phyloP scores from a whole-genome alignment of 2,888 invertebrate genomes.

The Macrophya annulata region DNA sequence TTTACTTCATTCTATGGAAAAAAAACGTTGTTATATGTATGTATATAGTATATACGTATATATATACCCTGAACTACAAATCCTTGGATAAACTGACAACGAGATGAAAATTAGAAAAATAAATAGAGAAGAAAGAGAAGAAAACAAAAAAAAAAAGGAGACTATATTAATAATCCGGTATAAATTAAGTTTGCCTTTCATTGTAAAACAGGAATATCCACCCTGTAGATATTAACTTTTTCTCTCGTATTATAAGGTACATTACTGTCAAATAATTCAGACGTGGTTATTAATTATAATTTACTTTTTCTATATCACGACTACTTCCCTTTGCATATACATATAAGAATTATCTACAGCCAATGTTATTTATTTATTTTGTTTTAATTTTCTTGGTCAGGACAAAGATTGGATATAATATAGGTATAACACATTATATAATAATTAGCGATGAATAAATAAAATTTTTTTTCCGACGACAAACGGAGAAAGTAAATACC shows the following conservation, averaged over 20 bases:
- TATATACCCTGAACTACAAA: not conserved
- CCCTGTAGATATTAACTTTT: not conserved
- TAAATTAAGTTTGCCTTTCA: conserved; percentile 18
- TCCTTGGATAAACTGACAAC: not conserved
- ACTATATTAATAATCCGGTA: not conserved
- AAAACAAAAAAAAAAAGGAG: not conserved
- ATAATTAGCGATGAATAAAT: conserved; percentile 16
- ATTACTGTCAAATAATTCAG: conserved; percentile 23
- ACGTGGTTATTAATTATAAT: conserved; percentile 8
- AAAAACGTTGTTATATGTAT: not conserved
- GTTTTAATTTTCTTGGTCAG: not conserved
- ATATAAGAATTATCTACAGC: not conserved
- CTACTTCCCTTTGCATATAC: not conserved
- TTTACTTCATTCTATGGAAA: not conserved
- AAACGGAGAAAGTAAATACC: not conserved
- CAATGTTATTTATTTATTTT: not conserved
- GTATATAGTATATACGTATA: too few species aligned
- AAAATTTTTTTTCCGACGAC: not conserved
- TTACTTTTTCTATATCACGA: not conserved
- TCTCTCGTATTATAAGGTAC: not conserved
- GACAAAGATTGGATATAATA: not conserved
- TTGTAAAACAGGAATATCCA: not conserved
- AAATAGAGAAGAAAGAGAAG: not conserved
- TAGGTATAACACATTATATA: too few species aligned
- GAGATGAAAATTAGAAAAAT: not conserved